Evolutionary conservation across 2,113 vertebrate species (phyloP).

Genomic region (Odontophorus gujanensis): DNA sequence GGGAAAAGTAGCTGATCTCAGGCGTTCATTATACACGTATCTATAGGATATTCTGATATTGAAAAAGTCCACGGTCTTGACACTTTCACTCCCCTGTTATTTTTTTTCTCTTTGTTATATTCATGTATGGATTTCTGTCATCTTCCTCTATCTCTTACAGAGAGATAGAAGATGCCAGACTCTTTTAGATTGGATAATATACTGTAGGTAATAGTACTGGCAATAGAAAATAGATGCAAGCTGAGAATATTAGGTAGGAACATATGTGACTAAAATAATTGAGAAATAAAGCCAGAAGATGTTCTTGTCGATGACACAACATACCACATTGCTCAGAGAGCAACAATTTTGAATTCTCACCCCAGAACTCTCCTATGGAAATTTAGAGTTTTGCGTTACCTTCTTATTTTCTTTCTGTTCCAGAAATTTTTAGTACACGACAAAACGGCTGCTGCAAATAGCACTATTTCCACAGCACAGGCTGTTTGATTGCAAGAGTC

Average conservation of each 20-base stretch:
- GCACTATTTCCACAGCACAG: constrained; percentile 83
- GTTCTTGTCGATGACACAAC: constrained; percentile 62
- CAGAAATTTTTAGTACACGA: constrained; percentile 81
- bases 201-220: constrained; percentile 72
- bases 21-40: neutral
- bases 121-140: constrained; percentile 36
- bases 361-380: constrained; percentile 49
- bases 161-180: constrained; percentile 66
- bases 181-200: constrained; percentile 71
- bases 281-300: constrained; percentile 76
- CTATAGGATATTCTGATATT: neutral
- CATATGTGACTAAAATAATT: constrained; percentile 78
- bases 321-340: constrained; percentile 36
- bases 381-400: constrained; percentile 77
- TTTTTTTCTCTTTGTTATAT: constrained; percentile 66
- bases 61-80: constrained; percentile 1
- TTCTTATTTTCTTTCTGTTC: constrained; percentile 81
- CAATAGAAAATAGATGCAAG: constrained; percentile 73
- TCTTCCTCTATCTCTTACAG: constrained; percentile 37
- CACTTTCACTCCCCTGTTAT: neutral
- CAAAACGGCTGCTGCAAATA: constrained; percentile 81
- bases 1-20: neutral
- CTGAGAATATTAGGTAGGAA: constrained; percentile 76
- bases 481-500: constrained; percentile 89
- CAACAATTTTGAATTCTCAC: constrained; percentile 60